A percentile compares a stretch with the other conserved stretches of the same genome.
These are phyloP conservation scores for Tetanocera ferruginea DNA, from an alignment of 2,888 invertebrate species.

Conservation along the genomic window DNA sequence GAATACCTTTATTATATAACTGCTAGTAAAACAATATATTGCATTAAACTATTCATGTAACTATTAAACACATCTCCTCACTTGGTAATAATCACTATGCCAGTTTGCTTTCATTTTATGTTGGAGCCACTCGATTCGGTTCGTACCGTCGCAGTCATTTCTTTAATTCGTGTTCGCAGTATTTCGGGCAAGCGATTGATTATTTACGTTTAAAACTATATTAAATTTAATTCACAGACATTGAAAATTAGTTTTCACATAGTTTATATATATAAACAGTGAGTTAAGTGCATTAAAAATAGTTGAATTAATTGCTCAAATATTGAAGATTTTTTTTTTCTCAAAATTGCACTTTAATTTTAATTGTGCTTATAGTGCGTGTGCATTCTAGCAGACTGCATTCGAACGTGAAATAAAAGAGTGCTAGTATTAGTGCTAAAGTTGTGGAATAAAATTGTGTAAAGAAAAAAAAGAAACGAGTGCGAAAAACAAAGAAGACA, in stretches of 20 bases:
- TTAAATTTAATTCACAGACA: not conserved
- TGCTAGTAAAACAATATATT: no score
- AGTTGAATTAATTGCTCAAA: not conserved
- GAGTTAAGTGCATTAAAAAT: not conserved
- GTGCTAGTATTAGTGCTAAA: not conserved
- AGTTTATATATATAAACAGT: not conserved
- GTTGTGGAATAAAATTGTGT: not conserved
- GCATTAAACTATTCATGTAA: not conserved
- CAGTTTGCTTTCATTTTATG: not conserved
- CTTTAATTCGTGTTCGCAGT: not conserved
- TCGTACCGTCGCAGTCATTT: slow-evolving; percentile 16
- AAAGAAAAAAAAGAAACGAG: not conserved
- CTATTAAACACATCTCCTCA: slow-evolving; percentile 6
- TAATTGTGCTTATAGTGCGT: slow-evolving; percentile 7
- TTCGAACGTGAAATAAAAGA: not conserved
- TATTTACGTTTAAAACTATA: not conserved
- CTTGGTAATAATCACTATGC: not conserved
- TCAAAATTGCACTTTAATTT: not conserved
- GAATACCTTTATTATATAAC: no score
- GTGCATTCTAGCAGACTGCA: not conserved
- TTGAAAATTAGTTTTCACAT: not conserved
- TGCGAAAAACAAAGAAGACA: not conserved
- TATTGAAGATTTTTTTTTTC: no score
- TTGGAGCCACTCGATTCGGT: not conserved
- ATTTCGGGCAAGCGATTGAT: not conserved